These are phyloP conservation scores for Branchellion lobata DNA, from an alignment of 2,888 invertebrate species.

Conservation along the genomic window DNA sequence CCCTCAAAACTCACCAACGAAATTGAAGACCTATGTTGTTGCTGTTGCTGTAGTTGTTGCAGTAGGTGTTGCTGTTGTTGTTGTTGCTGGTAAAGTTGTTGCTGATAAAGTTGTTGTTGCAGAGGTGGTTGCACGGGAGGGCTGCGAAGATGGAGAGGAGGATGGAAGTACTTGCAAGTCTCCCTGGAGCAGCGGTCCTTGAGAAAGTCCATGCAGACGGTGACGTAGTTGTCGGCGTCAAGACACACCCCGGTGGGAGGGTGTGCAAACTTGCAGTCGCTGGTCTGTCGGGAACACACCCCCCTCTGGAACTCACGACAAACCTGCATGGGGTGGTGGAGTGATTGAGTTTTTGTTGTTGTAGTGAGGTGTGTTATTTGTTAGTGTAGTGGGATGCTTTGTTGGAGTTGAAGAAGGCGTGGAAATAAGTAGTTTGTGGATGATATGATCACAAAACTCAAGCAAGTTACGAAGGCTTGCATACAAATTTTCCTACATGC, in stretches of 20 bases:
- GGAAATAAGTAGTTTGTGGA: too few relatives aligned
- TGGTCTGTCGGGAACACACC: constrained; percentile 94
- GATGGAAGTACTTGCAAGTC: constrained; percentile 99
- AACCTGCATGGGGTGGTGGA: constrained; percentile 63
- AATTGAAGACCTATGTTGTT: constrained; percentile 26
- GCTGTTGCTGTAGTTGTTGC: constrained; percentile 12
- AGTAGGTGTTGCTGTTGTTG: constrained; percentile 36
- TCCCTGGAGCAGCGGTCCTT: constrained; percentile 83
- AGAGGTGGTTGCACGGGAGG: constrained; percentile 62
- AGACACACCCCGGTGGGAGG: constrained; percentile 89
- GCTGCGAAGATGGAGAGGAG: constrained; percentile 91
- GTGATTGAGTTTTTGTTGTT: constrained; percentile 40
- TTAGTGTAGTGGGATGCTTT: neutral
- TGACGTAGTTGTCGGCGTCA: constrained; percentile 93
- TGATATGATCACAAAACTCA: too few relatives aligned
- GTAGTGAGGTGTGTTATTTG: neutral
- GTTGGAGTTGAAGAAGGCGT: too few relatives aligned
- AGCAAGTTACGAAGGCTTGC: too few relatives aligned
- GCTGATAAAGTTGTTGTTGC: neutral
- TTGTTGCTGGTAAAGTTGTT: constrained; percentile 26
- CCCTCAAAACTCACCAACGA: constrained; percentile 22
- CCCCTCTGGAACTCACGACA: constrained; percentile 98
- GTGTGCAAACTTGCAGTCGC: constrained; percentile 98
- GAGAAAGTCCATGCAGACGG: constrained; percentile 99
- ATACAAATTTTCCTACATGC: neutral